A percentile compares a stretch with the other conserved stretches of the same genome.
Conservation (phyloP, 1,140 invertebrate species). For the Gryon sp. region DNA sequence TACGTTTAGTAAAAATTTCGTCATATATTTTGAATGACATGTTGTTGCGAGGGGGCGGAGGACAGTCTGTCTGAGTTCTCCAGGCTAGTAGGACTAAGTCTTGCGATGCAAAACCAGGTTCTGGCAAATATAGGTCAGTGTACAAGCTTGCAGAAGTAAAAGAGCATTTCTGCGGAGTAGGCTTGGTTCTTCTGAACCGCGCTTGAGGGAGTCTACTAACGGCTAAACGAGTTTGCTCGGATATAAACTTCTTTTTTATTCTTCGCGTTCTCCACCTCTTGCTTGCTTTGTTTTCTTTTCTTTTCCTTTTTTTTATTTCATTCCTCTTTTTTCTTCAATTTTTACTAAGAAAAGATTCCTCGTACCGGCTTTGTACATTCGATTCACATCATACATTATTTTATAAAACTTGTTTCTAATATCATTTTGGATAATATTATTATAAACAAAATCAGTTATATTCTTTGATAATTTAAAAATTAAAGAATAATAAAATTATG, state of each 20-base stretch:
- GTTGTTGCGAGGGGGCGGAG: constrained; percentile 37
- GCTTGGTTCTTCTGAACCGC: constrained; percentile 38
- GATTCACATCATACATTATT: constrained; percentile 17
- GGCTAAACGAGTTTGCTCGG: constrained; percentile 76
- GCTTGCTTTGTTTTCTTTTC: neutral
- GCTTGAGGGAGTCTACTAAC: constrained; percentile 68
- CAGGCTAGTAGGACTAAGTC: constrained; percentile 70
- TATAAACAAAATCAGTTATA: no score
- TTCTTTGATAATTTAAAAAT: no score
- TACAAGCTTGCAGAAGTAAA: constrained; percentile 72
- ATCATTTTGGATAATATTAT: constrained; percentile 24
- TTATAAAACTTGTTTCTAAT: no score
- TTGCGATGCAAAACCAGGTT: constrained; percentile 73
- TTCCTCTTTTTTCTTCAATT: constrained; percentile 32
- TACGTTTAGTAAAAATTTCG: constrained; percentile 11
- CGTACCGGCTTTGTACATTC: constrained; percentile 30
- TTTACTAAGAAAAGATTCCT: constrained; percentile 56
- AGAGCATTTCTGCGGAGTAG: constrained; percentile 63
- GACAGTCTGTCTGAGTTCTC: constrained; percentile 58
- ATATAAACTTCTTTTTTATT: constrained; percentile 65
- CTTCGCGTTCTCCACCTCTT: constrained; percentile 17
- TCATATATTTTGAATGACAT: constrained; percentile 45
- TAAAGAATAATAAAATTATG: no score
- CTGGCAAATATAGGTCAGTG: constrained; percentile 78
- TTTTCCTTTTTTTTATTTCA: no score